Base-by-base conservation (phyloP, 64 coral and sea anemone genomes). In the Montipora efflorescens region DNA sequence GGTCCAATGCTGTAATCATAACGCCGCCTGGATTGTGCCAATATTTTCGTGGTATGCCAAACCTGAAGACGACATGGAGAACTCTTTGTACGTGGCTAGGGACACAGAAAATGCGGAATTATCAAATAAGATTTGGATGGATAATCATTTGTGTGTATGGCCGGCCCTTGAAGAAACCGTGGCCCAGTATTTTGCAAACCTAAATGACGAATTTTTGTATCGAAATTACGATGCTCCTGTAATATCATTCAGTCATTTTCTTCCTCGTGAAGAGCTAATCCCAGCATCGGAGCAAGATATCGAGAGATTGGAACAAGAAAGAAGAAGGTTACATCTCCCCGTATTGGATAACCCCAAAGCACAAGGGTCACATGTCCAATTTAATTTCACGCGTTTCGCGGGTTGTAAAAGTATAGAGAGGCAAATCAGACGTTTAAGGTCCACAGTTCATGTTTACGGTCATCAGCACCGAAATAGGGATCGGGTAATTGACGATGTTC, bases 401-500 rank as follows among this genome's bases (percentile, higher is more conserved):
- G 95, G 95, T 2, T 97, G 88, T 67, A 91, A 91, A n/a, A 80
- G 50, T 23, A 71, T 97, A 51, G 95, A 97, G 47, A 72, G 83
- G 83, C 95, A 97, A 58, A 82, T 97, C 23, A 91, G 95, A 59
- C 74, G 53, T 15, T 44, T 97, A 18, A 77, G 92, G 22, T 94
- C 95, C 1, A 78, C 22, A 45, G 75, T 97, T 87, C 95, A 97
- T 48, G 57, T 97, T 22, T 79, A 92, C 87, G 95, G 95, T 7
- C 95, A 97, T 55, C 95, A 97, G 77, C 95, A 97, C 55, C 92
- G 95, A 44, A 97, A 97, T 53, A 97, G 95, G 75, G 87, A 97
- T 71, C 61, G 92, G 8, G 81, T 94, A 15, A 94, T 91, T 59
- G 82, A 91, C 77, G 87, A 75, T 2, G 92, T 97, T 10, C 92